Conservation (phyloP, 2,888 invertebrate species). For the Cyclophora albipunctata region DNA sequence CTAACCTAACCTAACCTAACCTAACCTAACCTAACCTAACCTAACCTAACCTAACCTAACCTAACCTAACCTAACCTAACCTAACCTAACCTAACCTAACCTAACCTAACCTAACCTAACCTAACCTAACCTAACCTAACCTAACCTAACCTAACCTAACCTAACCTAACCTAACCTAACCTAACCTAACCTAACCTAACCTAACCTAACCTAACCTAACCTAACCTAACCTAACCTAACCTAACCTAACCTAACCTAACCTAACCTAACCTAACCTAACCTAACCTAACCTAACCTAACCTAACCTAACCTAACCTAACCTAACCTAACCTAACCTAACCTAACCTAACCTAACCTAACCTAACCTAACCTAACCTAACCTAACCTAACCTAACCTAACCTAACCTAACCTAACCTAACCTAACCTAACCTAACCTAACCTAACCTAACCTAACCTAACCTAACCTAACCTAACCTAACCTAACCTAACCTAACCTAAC, state of each 20-base stretch:
- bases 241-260: conserved; percentile 20
- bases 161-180: conserved; percentile 5
- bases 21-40: conserved; percentile 16
- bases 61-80: conserved; percentile 20
- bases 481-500: conserved; percentile 15
- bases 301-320: conserved; percentile 24
- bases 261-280: conserved; percentile 20
- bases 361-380: conserved; percentile 22
- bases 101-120: conserved; percentile 20
- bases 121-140: conserved; percentile 20
- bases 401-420: conserved; percentile 13
- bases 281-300: conserved; percentile 22
- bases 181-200: conserved; percentile 8
- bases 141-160: conserved; percentile 19
- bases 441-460: conserved; percentile 16
- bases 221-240: conserved; percentile 19
- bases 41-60: conserved; percentile 18
- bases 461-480: conserved; percentile 17
- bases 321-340: conserved; percentile 22
- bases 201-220: conserved; percentile 18
- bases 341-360: conserved; percentile 22
- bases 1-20: conserved; percentile 17
- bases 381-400: conserved; percentile 18
- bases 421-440: conserved; percentile 18
- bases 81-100: conserved; percentile 18